phyloP scores from a whole-genome alignment of 2,888 invertebrate species.

The Apodemia mormo region DNA sequence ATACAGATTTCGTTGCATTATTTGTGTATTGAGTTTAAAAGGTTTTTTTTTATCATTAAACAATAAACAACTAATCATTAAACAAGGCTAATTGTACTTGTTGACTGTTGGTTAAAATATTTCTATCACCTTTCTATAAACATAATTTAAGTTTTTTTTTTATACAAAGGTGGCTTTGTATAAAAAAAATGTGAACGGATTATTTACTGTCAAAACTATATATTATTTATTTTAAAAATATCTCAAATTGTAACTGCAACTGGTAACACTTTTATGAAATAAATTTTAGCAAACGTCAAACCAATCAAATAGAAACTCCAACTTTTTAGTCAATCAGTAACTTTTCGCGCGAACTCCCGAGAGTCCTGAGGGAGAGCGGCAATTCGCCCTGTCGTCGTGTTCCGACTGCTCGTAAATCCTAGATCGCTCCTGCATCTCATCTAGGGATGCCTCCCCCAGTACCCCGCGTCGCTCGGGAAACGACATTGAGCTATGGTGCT shows the following conservation, averaged over 20 bases:
- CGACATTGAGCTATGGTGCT: slow-evolving; percentile 49
- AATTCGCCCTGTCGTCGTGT: slow-evolving; percentile 42
- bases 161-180: background rate
- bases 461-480: slow-evolving; percentile 56
- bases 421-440: slow-evolving; percentile 43
- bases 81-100: no score
- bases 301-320: background rate
- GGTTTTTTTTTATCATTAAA: no score
- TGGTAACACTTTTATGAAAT: background rate
- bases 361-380: slow-evolving; percentile 44
- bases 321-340: slow-evolving; percentile 5
- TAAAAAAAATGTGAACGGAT: background rate
- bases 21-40: no score
- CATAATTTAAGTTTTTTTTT: no score
- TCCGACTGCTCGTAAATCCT: slow-evolving; percentile 50
- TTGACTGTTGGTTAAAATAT: no score
- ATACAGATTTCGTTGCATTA: no score
- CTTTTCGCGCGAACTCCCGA: slow-evolving; percentile 35
- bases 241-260: background rate
- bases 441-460: slow-evolving; percentile 42
- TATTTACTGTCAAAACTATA: background rate
- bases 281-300: background rate
- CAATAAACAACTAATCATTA: no score
- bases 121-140: no score
- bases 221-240: background rate